Base-by-base conservation (phyloP, 2,797 vertebrate genomes). In the Lutjanus campechanus region DNA sequence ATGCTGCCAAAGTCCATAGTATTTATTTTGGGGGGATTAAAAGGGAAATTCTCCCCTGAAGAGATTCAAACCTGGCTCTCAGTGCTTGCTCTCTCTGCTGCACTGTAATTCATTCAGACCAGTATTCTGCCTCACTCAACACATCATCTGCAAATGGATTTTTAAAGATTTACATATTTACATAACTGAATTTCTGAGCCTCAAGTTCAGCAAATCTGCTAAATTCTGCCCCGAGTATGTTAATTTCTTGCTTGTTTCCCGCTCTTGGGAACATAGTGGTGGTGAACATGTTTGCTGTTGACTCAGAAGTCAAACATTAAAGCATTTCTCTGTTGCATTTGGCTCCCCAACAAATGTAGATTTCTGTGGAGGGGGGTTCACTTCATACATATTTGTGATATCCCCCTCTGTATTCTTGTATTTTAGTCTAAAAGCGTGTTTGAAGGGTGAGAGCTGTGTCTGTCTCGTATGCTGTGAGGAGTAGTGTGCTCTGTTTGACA, bases 91-190 rank as follows among this genome's bases (percentile, higher is more conserved):
- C 29, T 36, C 29, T 75, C 79, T 68, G 75, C 84, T 88, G 82
- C 84, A 75, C 79, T 76, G 72, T 90, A 88, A 91, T 93, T 91
- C 90, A 92, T 88, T 88, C 90, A 85, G 68, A 86, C 87, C 81
- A 81, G 78, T 78, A 85, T 90, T 82, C 86, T 86, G 90, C 88
- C 89, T 91, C 89, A 69, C 81, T 91, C 88, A 76, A 91, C 92
- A 92, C 85, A 88, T 92, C 91, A 85, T 89, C 89, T 82, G 89
- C 83, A 91, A 92, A 91, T 93, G 90, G 89, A 86, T 90, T 93
- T 93, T 91, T 91, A 90, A 90, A 93, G 87, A 92, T 94, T 94
- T 93, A 84, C 90, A 93, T 92, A 94, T 94, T 94, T 93, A 94
- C 93, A 92, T 93, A 93, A 94, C 91, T 70, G 85, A 85, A 87